Evolutionary conservation across 2,113 vertebrate species (phyloP).

Genomic region (Toxostoma redivivum): DNA sequence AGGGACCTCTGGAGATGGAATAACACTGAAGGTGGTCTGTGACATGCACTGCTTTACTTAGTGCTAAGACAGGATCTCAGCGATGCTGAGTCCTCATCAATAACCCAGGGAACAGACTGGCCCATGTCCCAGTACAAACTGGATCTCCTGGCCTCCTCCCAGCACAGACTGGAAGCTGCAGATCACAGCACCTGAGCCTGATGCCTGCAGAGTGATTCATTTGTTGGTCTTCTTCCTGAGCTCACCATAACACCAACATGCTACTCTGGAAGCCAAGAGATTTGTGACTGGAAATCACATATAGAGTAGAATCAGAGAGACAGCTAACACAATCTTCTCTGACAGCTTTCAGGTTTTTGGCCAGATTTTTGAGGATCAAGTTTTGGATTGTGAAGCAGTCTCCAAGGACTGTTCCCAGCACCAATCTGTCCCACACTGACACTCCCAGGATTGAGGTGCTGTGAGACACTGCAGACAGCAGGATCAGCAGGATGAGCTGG

Average conservation of each 20-base stretch:
- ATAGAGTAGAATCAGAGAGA: background rate
- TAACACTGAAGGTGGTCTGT: background rate
- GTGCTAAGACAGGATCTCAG: background rate
- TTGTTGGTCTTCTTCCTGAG: background rate
- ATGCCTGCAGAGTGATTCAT: background rate
- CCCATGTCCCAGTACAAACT: background rate
- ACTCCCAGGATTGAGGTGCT: background rate
- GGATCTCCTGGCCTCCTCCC: background rate
- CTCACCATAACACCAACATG: fast-evolving
- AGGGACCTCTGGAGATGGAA: fast-evolving
- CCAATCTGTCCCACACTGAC: fast-evolving
- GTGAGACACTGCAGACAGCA: background rate
- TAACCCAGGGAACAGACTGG: background rate
- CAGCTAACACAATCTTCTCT: background rate
- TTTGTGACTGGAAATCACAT: background rate
- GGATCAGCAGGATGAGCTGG: background rate
- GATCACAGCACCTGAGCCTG: background rate
- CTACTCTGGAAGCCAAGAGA: background rate
- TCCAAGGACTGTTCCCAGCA: background rate
- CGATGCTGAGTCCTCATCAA: background rate
- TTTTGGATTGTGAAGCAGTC: background rate
- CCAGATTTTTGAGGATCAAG: background rate
- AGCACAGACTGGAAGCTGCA: background rate
- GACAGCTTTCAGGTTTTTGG: background rate
- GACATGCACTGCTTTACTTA: background rate